Base-by-base conservation (phyloP, 2,113 vertebrate genomes). In the Apteryx mantelli region DNA sequence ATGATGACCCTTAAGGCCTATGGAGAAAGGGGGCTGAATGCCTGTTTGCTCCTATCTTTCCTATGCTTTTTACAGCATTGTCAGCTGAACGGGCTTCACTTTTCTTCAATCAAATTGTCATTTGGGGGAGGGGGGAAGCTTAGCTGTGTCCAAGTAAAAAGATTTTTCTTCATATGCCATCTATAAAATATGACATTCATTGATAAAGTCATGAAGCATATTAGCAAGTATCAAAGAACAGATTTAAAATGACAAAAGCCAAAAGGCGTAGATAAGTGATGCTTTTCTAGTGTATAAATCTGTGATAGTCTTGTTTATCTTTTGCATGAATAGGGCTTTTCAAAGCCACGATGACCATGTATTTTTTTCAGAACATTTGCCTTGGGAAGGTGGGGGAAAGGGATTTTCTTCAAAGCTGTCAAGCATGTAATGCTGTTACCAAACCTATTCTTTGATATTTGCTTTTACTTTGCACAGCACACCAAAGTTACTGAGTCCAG, bases 81-180 rank as follows among this genome's bases (percentile, higher is more conserved):
- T 83, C 86, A 91, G 42, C 32, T 93, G 56, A 89, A 83, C 42
- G 34, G 40, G 18, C 42, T 92, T 94, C 38, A 40, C n/a, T 82
- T 77, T 21, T 46, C 34, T 82, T 21, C 53, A 75, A 60, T 83
- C 63, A 91, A 53, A 92, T 81, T 68, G 2, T 94, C 38, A 91
- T 89, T 46, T 40, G 34, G 3, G 1, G 25, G 16, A 32, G 26
- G 15, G 15, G 32, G 50, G 30, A 34, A n/a, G 6, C 15, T 61
- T 76, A 91, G 50, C 34, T 60, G 7, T 90, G 15, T 58, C 53
- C 60, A 22, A 30, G n/a, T n/a, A 55, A 81, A 89, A 61, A 3
- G 13, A 15, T 71, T 52, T 82, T 82, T 58, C 50, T 75, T 38
- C 70, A 3, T 53, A 46, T 77, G 15, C 8, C 11, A 36, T 78